Base-by-base conservation (phyloP, 2,113 vertebrate species). In the Trinectes maculatus region DNA sequence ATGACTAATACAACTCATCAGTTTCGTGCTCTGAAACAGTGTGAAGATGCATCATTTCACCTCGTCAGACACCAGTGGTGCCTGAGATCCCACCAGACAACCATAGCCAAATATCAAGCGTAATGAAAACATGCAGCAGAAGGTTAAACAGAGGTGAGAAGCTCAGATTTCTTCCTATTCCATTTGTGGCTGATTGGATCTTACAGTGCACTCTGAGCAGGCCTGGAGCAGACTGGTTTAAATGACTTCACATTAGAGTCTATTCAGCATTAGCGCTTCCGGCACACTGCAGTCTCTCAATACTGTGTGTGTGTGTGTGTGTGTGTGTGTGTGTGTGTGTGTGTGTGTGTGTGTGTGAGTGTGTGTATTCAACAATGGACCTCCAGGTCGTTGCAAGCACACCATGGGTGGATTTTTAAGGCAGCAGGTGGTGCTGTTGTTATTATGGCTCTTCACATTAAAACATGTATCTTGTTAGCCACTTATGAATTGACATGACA, bases 171-270 rank as follows among this genome's bases (percentile, higher is more conserved):
- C 65, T 44, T 46, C 22, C 65, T 39, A 7, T 71, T 73, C 71
- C 77, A 68, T 84, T 74, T 87, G 71, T 63, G 67, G 58, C 77
- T 72, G 73, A 80, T 77, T 78, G 79, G 60, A 62, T 79, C 47
- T 68, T 79, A 53, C 75, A 85, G 71, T 72, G 82, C 78, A 52
- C 77, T 77, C 51, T 42, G 60, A 81, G 79, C 85, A 82, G 47
- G 56, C 63, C 71, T 43, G 71, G 33, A 69, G 80, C 59, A 37
- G 25, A 55, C 60, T 37, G 76, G 77, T 66, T 77, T 74, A 64
- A 86, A 90, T 87, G 69, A 85, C 85, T 79, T 82, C 70, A 78
- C 83, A 84, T 86, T 85, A 83, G 33, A 82, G 79, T 80, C 77
- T 62, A 80, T 86, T 85, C 82, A 84, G 84, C 59, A 62, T 46